These are phyloP conservation scores for Bucorvus abyssinicus DNA, from an alignment of 2,797 vertebrate genomes.

Conservation along the genomic window DNA sequence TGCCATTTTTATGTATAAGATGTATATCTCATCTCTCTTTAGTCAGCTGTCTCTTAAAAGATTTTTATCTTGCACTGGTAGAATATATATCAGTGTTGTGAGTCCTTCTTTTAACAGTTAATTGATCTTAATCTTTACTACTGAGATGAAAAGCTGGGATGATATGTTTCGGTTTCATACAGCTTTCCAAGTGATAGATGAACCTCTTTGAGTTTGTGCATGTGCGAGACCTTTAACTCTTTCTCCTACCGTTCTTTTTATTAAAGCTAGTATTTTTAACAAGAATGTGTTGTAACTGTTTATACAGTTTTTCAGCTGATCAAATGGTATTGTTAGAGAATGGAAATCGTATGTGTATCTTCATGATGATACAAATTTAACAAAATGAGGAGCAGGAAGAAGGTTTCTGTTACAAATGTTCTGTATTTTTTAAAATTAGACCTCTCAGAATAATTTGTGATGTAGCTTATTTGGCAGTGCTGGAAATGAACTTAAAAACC, in stretches of 20 bases:
- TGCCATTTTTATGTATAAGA: not conserved
- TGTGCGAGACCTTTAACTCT: not conserved
- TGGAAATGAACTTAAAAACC: not conserved
- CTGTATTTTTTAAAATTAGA: not conserved
- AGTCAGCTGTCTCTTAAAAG: not conserved
- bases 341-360: not conserved
- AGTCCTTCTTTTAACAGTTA: not conserved
- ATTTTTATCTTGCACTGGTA: not conserved
- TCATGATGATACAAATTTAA: not conserved
- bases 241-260: not conserved
- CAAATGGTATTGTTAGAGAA: not conserved
- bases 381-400: not conserved
- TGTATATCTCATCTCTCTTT: not conserved
- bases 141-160: not conserved
- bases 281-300: not conserved
- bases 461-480: not conserved
- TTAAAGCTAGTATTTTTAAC: not conserved
- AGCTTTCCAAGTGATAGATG: not conserved
- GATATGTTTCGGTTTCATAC: not conserved
- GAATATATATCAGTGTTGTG: not conserved
- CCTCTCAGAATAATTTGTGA: not conserved
- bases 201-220: not conserved
- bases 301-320: not conserved
- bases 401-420: not conserved
- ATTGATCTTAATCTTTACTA: conserved; percentile 1